Evolutionary conservation across 2,888 invertebrate genomes (phyloP).

Genomic region (Hyles lineata): DNA sequence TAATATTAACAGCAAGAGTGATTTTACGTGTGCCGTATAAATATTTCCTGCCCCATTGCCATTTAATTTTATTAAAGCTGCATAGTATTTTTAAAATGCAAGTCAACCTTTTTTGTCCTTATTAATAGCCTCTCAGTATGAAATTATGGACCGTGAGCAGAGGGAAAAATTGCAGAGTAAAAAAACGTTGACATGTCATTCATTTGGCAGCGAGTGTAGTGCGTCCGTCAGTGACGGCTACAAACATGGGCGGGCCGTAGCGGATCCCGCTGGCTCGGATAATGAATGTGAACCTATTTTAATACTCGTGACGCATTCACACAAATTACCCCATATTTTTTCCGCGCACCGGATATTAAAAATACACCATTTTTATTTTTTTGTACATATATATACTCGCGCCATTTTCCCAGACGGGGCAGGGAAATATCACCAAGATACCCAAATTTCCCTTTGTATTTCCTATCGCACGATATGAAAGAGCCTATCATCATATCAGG

Average conservation of each 20-base stretch:
- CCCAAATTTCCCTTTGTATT: too few relatives aligned
- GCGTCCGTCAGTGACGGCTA: slow-evolving; percentile 52
- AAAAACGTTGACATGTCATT: slow-evolving; percentile 15
- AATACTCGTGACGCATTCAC: slow-evolving; percentile 54
- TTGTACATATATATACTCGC: too few relatives aligned
- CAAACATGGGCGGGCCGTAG: slow-evolving; percentile 56
- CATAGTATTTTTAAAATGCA: not conserved
- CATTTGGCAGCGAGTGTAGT: slow-evolving; percentile 42
- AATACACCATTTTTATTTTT: not conserved
- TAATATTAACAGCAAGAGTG: too few relatives aligned
- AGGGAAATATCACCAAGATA: too few relatives aligned
- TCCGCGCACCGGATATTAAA: slow-evolving; percentile 5
- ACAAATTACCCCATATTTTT: slow-evolving; percentile 51
- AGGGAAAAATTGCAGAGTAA: slow-evolving; percentile 14
- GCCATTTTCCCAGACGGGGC: too few relatives aligned
- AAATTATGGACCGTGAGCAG: not conserved
- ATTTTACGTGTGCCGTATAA: too few relatives aligned
- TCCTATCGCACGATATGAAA: too few relatives aligned
- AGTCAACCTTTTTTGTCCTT: not conserved
- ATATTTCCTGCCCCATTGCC: too few relatives aligned
- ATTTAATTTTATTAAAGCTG: not conserved
- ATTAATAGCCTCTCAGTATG: not conserved
- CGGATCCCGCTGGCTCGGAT: slow-evolving; percentile 51
- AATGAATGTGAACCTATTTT: slow-evolving; percentile 63
- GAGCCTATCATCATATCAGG: too few relatives aligned